phyloP scores from a whole-genome alignment of 2,797 vertebrate species.

The Australoheros facetus region DNA sequence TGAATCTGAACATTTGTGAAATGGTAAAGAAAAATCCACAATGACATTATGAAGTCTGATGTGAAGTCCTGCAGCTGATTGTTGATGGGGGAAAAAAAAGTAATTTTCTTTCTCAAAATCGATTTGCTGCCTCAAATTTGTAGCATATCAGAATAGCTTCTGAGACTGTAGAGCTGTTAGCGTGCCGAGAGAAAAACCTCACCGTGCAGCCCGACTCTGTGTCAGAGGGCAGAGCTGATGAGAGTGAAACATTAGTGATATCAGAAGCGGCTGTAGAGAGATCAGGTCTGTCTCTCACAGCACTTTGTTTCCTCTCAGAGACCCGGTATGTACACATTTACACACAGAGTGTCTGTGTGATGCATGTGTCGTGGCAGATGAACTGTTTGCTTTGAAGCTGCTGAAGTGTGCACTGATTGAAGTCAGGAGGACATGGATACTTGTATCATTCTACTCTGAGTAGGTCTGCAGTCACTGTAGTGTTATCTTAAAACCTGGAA shows the following conservation, averaged over 20 bases:
- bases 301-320: neutral
- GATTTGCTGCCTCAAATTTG: no score
- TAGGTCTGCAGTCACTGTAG: neutral
- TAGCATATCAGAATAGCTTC: no score
- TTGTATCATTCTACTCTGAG: neutral
- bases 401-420: conserved; percentile 7
- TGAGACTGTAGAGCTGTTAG: no score
- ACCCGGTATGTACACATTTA: neutral
- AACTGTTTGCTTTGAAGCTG: neutral
- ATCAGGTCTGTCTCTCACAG: neutral
- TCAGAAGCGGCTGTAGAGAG: neutral
- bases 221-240: neutral
- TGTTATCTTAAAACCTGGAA: neutral
- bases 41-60: no score
- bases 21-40: no score
- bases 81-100: no score
- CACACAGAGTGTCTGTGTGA: neutral
- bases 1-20: no score
- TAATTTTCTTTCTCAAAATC: no score
- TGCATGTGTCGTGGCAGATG: neutral
- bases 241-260: neutral
- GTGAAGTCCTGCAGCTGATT: no score
- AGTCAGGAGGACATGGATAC: neutral
- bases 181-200: no score
- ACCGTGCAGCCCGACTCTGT: no score